phyloP scores from a whole-genome alignment of 2,888 invertebrate species.

The Acanthosepion lycidas region DNA sequence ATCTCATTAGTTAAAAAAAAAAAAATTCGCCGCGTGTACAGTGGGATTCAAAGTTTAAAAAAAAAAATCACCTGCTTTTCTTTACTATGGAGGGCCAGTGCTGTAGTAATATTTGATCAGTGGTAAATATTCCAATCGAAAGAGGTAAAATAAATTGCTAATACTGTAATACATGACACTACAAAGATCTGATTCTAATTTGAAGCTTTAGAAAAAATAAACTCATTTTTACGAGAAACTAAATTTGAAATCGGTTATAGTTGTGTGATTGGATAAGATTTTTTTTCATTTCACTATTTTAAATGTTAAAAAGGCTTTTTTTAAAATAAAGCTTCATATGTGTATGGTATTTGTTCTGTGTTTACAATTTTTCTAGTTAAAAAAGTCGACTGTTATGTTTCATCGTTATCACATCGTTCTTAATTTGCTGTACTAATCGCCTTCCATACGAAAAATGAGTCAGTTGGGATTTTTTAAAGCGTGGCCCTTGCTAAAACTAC shows the following conservation, averaged over 20 bases:
- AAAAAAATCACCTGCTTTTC: neutral
- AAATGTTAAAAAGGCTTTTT: neutral
- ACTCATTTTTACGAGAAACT: too few species aligned
- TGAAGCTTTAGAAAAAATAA: too few species aligned
- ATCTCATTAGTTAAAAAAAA: too few species aligned
- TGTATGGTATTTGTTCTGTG: too few species aligned
- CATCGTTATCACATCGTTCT: neutral
- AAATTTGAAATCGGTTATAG: too few species aligned
- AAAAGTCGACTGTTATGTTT: too few species aligned
- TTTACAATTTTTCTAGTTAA: too few species aligned
- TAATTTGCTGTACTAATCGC: neutral
- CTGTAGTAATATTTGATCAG: neutral
- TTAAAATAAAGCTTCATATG: neutral
- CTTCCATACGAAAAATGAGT: neutral
- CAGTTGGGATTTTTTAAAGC: neutral
- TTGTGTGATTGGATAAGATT: neutral
- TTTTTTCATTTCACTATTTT: neutral
- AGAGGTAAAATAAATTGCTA: neutral
- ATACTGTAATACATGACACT: neutral
- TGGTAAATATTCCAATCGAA: neutral
- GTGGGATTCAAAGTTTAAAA: neutral
- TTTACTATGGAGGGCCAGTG: neutral
- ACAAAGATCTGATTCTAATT: too few species aligned
- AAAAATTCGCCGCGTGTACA: neutral
- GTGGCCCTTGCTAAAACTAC: neutral